These are phyloP conservation scores for Dascyllus trimaculatus DNA, from an alignment of 2,113 vertebrate genomes.

Conservation along the genomic window DNA sequence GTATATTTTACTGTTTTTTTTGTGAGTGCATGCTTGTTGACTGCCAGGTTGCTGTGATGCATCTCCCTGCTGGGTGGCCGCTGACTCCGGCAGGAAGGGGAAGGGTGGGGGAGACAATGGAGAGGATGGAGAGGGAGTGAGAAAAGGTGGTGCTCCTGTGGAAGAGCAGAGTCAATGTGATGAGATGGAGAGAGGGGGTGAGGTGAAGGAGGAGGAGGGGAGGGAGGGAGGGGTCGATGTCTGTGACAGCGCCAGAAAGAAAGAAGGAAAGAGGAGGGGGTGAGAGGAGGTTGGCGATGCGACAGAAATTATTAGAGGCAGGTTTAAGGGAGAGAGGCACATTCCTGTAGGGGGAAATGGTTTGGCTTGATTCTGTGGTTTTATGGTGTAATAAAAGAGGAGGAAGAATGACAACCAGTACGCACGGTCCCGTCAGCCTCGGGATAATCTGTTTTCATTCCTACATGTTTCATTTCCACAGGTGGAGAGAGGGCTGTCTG, in stretches of 20 bases:
- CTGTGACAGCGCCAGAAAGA: conserved; percentile 53
- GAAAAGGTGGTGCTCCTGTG: conserved; percentile 44
- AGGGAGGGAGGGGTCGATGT: conserved; percentile 51
- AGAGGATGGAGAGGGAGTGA: conserved; percentile 22
- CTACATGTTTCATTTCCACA: conserved; percentile 3
- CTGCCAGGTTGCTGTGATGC: conserved; percentile 69
- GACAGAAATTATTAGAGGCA: conserved; percentile 61
- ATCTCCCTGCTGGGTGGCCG: conserved; percentile 69
- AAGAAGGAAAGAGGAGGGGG: conserved; percentile 43
- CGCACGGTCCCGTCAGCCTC: not conserved
- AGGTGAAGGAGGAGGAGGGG: not conserved
- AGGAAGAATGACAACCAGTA: conserved; percentile 17
- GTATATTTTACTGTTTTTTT: conserved; percentile 7
- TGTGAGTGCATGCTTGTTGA: conserved; percentile 13
- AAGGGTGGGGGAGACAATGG: conserved; percentile 66
- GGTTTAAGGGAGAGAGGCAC: conserved; percentile 40
- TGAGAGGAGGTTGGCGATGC: conserved; percentile 56
- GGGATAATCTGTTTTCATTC: conserved; percentile 6
- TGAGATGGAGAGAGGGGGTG: conserved; percentile 36
- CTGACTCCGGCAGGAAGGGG: conserved; percentile 40
- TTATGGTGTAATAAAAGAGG: conserved; percentile 32
- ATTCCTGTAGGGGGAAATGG: conserved; percentile 39
- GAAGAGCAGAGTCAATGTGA: conserved; percentile 56
- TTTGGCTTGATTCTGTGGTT: not conserved
- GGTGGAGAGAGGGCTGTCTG: not conserved